Evolutionary conservation across 2,113 vertebrate species (phyloP).

Genomic region (Syrmaticus mikado): DNA sequence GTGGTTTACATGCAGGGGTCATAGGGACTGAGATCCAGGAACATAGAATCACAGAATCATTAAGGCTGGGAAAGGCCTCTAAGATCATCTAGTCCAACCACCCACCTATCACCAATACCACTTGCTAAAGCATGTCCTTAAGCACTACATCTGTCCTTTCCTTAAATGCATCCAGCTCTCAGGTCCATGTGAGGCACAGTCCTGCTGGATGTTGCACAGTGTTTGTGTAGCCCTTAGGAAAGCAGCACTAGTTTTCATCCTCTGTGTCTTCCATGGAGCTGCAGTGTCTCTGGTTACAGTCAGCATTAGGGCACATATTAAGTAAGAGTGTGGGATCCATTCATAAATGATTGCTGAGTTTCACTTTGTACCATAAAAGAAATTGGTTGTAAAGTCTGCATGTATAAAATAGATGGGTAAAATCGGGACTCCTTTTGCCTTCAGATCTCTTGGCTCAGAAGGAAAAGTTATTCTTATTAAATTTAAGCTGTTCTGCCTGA

Average conservation of each 20-base stretch:
- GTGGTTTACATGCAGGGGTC: neutral
- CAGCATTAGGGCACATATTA: neutral
- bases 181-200: neutral
- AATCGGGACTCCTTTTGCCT: constrained; percentile 39
- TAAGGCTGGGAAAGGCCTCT: too few species aligned
- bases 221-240: neutral
- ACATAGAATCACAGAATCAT: neutral
- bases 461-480: constrained; percentile 50
- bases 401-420: constrained; percentile 40
- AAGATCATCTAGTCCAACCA: too few species aligned
- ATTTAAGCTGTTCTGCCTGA: constrained; percentile 64
- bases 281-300: neutral
- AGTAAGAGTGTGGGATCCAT: constrained; percentile 20
- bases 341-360: constrained; percentile 47
- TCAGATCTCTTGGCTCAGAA: constrained; percentile 57
- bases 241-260: neutral
- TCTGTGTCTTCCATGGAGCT: neutral
- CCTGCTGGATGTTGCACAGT: neutral
- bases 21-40: neutral
- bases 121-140: too few species aligned
- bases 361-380: constrained; percentile 47
- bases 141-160: too few species aligned
- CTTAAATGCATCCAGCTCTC: neutral
- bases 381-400: constrained; percentile 53
- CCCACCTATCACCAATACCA: too few species aligned